phyloP scores from a whole-genome alignment of 2,797 vertebrate species.

The Chrysocyon brachyurus region DNA sequence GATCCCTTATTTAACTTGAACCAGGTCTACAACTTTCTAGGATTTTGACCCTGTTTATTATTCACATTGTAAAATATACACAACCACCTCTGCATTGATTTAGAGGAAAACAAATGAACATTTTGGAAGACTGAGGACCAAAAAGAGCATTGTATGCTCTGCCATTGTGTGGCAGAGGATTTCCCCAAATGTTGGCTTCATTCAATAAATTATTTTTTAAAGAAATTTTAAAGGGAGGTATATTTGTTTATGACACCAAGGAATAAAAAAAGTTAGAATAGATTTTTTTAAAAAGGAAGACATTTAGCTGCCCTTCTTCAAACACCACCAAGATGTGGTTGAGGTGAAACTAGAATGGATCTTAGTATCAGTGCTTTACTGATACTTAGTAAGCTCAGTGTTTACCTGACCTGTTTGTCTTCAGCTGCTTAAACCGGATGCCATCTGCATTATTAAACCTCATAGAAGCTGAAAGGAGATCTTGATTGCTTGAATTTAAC shows the following conservation, averaged over 20 bases:
- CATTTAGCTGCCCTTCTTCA: not conserved
- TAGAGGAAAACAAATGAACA: not conserved
- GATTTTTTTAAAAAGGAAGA: not conserved
- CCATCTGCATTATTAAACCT: not conserved
- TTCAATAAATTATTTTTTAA: not conserved
- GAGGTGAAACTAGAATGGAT: not conserved
- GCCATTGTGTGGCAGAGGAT: not conserved
- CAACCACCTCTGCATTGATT: not conserved
- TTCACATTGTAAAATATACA: not conserved
- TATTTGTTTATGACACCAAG: not conserved
- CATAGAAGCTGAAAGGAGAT: not conserved
- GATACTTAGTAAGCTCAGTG: no score
- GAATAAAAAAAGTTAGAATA: constrained; percentile 12
- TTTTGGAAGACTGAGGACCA: not conserved
- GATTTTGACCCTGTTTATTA: constrained; percentile 31
- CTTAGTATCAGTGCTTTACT: no score
- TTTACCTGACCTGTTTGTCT: not conserved
- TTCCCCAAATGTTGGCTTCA: not conserved
- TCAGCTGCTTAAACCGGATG: not conserved
- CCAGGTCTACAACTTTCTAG: not conserved
- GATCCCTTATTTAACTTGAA: not conserved
- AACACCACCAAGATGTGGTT: not conserved
- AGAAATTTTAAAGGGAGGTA: not conserved
- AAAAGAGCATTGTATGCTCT: not conserved
- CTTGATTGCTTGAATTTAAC: not conserved